Evolutionary conservation across 2,797 vertebrate species (phyloP).

Genomic region (Eulemur rubriventer): DNA sequence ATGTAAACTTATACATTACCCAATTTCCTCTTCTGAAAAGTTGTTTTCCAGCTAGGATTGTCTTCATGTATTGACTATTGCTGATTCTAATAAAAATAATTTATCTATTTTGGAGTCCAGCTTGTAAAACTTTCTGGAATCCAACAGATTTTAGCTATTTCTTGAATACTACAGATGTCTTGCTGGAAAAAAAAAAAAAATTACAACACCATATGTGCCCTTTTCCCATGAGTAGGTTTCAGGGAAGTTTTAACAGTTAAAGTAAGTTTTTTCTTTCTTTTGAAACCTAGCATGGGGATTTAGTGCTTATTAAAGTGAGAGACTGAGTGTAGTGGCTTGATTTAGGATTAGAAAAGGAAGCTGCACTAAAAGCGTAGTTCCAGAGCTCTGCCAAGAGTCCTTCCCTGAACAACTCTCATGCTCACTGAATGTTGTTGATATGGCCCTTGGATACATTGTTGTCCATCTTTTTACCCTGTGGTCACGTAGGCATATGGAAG

Average conservation of each 20-base stretch:
- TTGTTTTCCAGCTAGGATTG: neutral
- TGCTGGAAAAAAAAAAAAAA: slow-evolving; percentile 61
- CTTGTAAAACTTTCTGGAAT: slow-evolving; percentile 60
- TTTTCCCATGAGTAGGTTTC: slow-evolving; percentile 68
- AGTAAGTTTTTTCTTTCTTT: slow-evolving; percentile 65
- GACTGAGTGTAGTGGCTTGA: slow-evolving; percentile 47
- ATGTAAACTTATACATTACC: neutral
- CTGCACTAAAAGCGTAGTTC: slow-evolving; percentile 40
- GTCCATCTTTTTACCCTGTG: neutral
- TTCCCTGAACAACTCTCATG: neutral
- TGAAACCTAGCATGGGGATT: slow-evolving; percentile 70
- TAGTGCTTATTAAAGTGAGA: slow-evolving; percentile 70
- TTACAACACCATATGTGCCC: slow-evolving; percentile 63
- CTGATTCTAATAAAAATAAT: slow-evolving; percentile 69
- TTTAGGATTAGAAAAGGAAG: slow-evolving; percentile 64
- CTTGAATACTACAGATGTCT: slow-evolving; percentile 64
- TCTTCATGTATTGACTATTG: neutral
- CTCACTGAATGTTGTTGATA: neutral
- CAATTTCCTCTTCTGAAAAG: slow-evolving; percentile 11
- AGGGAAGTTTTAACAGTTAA: slow-evolving; percentile 76
- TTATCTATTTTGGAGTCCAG: slow-evolving; percentile 66
- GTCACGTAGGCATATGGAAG: neutral
- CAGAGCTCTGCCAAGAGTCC: neutral
- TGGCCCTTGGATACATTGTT: fast-evolving
- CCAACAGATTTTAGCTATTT: slow-evolving; percentile 53